Evolutionary conservation across 2,797 vertebrate genomes (phyloP).

Genomic region (Erpetoichthys calabaricus): DNA sequence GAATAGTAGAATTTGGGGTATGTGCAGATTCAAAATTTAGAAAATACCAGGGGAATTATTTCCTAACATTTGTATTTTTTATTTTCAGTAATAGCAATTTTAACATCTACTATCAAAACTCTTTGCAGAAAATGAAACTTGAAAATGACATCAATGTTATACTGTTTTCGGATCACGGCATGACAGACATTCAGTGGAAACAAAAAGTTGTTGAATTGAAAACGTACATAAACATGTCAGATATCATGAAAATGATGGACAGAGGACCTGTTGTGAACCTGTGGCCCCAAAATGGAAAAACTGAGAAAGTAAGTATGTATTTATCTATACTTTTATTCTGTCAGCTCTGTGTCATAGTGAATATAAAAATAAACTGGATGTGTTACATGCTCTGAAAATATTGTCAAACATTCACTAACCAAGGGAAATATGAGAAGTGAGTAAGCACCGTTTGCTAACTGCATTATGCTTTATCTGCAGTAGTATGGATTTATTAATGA

Average conservation of each 20-base stretch:
- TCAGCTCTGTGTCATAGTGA: background rate
- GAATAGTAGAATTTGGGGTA: too few species aligned
- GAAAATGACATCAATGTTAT: constrained; percentile 61
- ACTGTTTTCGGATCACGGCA: constrained; percentile 88
- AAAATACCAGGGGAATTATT: too few species aligned
- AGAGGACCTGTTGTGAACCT: constrained; percentile 77
- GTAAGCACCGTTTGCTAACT: background rate
- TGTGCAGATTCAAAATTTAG: too few species aligned
- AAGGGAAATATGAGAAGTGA: background rate
- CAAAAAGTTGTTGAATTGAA: constrained; percentile 80
- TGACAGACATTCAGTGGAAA: constrained; percentile 79
- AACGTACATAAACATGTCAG: constrained; percentile 56
- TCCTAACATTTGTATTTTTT: too few species aligned
- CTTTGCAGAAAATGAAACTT: constrained; percentile 59
- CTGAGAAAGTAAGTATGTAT: constrained; percentile 42
- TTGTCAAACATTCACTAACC: too few species aligned
- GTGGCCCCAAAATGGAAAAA: constrained; percentile 61
- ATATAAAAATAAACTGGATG: background rate
- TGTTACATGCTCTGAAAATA: background rate
- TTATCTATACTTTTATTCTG: background rate
- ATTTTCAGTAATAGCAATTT: background rate
- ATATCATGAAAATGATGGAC: constrained; percentile 74
- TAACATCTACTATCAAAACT: constrained; percentile 1
- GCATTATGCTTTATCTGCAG: background rate
- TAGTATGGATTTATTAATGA: background rate